These are phyloP conservation scores for Metalampra italica DNA, from an alignment of 2,888 invertebrate species.

Conservation along the genomic window DNA sequence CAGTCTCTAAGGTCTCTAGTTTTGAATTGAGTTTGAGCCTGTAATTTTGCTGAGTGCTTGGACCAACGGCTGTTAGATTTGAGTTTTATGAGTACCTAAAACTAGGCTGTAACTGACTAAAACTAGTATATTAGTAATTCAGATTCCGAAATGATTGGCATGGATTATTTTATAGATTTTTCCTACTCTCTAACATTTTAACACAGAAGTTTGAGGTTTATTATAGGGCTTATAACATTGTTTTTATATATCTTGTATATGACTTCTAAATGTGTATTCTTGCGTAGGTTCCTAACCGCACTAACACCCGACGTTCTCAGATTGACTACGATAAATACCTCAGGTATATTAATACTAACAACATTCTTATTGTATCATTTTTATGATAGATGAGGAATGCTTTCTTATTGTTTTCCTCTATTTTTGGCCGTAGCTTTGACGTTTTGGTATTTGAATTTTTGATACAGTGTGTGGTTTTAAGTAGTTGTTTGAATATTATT, in stretches of 20 bases:
- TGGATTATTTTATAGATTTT: slow-evolving; percentile 21
- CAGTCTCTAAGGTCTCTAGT: slow-evolving; percentile 26
- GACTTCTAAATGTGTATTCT: slow-evolving; percentile 21
- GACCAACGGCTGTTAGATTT: slow-evolving; percentile 42
- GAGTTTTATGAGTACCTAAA: not conserved
- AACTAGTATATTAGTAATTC: slow-evolving; percentile 1
- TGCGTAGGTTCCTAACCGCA: slow-evolving; percentile 77
- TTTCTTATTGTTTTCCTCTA: slow-evolving; percentile 58
- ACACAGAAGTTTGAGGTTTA: slow-evolving; percentile 17
- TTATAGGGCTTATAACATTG: slow-evolving; percentile 12
- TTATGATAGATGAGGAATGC: slow-evolving; percentile 65
- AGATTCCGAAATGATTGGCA: not conserved
- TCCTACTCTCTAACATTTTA: slow-evolving; percentile 34
- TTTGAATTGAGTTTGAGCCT: slow-evolving; percentile 33
- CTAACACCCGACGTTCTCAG: slow-evolving; percentile 77
- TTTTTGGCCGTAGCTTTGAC: slow-evolving; percentile 30
- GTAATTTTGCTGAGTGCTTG: slow-evolving; percentile 51
- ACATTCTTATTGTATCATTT: slow-evolving; percentile 21
- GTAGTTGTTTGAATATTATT: slow-evolving; percentile 16
- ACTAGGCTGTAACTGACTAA: slow-evolving; percentile 11
- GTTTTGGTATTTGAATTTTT: slow-evolving; percentile 21
- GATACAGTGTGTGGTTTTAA: slow-evolving; percentile 14
- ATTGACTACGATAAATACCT: slow-evolving; percentile 75
- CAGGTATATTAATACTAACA: slow-evolving; percentile 66
- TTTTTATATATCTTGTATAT: not conserved